Base-by-base conservation (phyloP, 1,140 invertebrate species). In the Drosophila serrata region DNA sequence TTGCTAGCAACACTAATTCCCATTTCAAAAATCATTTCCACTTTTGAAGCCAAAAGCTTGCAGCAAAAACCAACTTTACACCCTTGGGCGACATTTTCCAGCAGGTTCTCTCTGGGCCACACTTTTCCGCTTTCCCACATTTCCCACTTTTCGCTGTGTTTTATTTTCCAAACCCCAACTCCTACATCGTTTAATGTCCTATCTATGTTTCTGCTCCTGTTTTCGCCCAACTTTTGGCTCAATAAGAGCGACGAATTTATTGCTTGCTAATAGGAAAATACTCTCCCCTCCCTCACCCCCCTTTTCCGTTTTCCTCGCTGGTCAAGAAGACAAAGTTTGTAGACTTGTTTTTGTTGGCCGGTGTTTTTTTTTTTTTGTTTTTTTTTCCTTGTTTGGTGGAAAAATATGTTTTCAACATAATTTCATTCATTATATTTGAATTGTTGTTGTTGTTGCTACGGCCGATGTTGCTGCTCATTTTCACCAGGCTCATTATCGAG, bases 351-450 rank as follows among this genome's bases (percentile, higher is more conserved):
- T 42, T 45, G 37, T 45, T 62, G 40, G 27, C 27, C 40, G 58
- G 42, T 19, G 57, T 42, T 33, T 63, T 24, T 56, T 29, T 63
- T 42, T 33, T 63, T n/a, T n/a, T 19, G 57, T 42, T 33, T 63
- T 24, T 56, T 29, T 63, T 42, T 33, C n/a, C n/a, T 63, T 64
- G 29, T 40, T 56, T 48, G 40, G 24, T 19, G 40, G 29, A 72
- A 84, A 84, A 84, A 84, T 79, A 84, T 84, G 81, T 84, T 84
- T 84, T 79, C 58, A 79, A 75, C 81, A 84, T 72, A 84, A 84
- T 84, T 84, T 79, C 70, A 84, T 84, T 84, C 81, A 84, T 84
- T 84, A 79, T 84, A 84, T 63, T 63, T 55, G 57, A 72, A 84
- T 84, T 63, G 57, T 79, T 82, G 49, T 62, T 63, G 67, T 46